Evolutionary conservation across 2,113 vertebrate species (phyloP), one percentile per base, ranked within the genome.

Genomic region (Corythornis vintsioides): DNA sequence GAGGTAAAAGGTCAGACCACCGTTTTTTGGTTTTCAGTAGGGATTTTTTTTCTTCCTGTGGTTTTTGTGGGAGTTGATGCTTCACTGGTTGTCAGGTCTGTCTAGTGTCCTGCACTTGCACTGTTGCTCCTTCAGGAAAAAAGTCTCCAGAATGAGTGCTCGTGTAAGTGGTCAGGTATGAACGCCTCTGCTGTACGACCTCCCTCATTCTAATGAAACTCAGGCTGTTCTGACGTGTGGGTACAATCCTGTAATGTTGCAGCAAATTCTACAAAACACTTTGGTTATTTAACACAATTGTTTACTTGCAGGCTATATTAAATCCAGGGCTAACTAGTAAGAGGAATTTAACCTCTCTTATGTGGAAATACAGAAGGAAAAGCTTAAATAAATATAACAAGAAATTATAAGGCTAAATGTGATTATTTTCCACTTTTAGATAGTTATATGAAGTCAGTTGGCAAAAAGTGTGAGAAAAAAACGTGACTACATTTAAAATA

Each of bases 381-480:
- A 91, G 33, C 92, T 91, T 96, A 93, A 93, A 90, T 95, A 93
- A 91, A 86, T 85, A 95, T 33, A 86, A 77, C 52, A 94, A 86
- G 63, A 91, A 94, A 93, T 69, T 86, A 93, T 83, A 90, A 92
- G 24, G 65, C 66, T 89, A 92, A 89, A 94, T 92, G 92, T 94
- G 92, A 92, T 94, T 93, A 96, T 92, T 95, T 93, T 90, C 80
- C 92, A 96, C 85, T 93, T 94, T 89, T 92, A 89, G 88, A 88
- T 73, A 85, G 52, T 96, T 95, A 94, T 38, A 94, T n/a, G 89
- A 96, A 91, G 92, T 95, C 92, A 95, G 78, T 45, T 88, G 91
- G 82, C 72, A 94, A 90, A 92, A 96, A 77, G 69, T 85, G 84
- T 93, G 86, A 95, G 79, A 60, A 88, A 90, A 96, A 90, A 90